Base-by-base conservation (phyloP, 2,113 vertebrate genomes). In the Cynocephalus volans region DNA sequence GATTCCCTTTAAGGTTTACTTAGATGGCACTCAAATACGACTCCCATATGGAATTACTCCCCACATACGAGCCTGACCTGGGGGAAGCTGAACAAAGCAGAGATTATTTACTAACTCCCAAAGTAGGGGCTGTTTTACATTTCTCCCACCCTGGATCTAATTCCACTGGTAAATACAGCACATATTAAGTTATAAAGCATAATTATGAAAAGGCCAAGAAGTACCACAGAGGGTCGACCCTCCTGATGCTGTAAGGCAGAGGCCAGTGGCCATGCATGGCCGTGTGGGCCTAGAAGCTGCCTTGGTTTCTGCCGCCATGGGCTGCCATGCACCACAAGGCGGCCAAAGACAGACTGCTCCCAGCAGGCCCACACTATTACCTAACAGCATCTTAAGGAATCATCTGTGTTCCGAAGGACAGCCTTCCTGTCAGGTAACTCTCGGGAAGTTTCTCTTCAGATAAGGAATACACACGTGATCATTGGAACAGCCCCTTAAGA, bases 31-130 rank as follows among this genome's bases (percentile, higher is more conserved):
- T 97, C 83, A 90, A 98, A 94, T 96, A 93, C 98, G 97, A 96
- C 95, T 98, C 95, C 97, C 98, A 98, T 98, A 98, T 99, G 98
- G 98, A 98, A 98, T 98, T 98, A 98, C 87, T 98, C 98, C 96
- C 2, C 64, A 97, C 93, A 95, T 92, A 92, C 95, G 97, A 98
- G 96, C 84, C 98, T 98, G 98, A 98, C 98, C 97, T 98, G 98
- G 82, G 97, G 97, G 95, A 95, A 98, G 91, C 95, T 76, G 98
- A 98, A 98, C 96, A 98, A 98, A 98, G 90, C 92, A 92, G 75
- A 98, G 97, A 97, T 98, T 98, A 98, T 98, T 98, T 98, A 97
- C 93, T 96, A 98, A 98, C 64, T 98, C 95, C 88, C 95, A 98
- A 98, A 98, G 87, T 23, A 31, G 81, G 90, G 94, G 15, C 96